Evolutionary conservation across 2,888 invertebrate genomes (phyloP).

Genomic region (Volucella inflata): DNA sequence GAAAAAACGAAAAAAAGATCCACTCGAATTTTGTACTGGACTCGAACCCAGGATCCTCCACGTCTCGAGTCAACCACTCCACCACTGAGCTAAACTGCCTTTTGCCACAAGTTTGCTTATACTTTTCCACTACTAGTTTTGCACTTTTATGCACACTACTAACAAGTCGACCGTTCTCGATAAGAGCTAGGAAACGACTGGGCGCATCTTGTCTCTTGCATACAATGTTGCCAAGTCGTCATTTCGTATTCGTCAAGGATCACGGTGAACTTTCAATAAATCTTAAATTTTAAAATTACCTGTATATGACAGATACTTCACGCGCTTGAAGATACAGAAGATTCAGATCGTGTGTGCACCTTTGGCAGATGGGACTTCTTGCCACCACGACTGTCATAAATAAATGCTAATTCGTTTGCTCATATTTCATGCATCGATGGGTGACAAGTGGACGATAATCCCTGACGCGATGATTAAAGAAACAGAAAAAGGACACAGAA

Average conservation of each 20-base stretch:
- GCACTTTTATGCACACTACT: too few relatives aligned
- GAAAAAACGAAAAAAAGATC: too few relatives aligned
- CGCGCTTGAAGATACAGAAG: background rate
- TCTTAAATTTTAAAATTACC: background rate
- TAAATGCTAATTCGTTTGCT: conserved; percentile 24
- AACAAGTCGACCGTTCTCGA: too few relatives aligned
- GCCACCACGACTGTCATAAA: conserved; percentile 10
- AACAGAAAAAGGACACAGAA: conserved; percentile 7
- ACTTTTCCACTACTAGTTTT: too few relatives aligned
- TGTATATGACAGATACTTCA: conserved; percentile 11
- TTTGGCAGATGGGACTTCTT: conserved; percentile 7
- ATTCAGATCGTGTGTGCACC: conserved; percentile 12
- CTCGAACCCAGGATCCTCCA: too few relatives aligned
- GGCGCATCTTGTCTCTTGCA: too few relatives aligned
- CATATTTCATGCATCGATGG: conserved; percentile 3
- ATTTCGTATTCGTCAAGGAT: conserved; percentile 9
- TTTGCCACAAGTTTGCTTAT: too few relatives aligned
- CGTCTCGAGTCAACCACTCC: too few relatives aligned
- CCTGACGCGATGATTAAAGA: conserved; percentile 4
- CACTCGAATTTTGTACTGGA: too few relatives aligned
- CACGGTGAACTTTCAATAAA: conserved; percentile 12
- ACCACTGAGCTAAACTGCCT: too few relatives aligned
- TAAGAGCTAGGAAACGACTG: too few relatives aligned
- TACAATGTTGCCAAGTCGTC: conserved; percentile 10
- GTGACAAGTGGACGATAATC: conserved; percentile 41